These are phyloP conservation scores for Tetramorium simillimum DNA, from an alignment of 1,140 invertebrate genomes.

Conservation along the genomic window DNA sequence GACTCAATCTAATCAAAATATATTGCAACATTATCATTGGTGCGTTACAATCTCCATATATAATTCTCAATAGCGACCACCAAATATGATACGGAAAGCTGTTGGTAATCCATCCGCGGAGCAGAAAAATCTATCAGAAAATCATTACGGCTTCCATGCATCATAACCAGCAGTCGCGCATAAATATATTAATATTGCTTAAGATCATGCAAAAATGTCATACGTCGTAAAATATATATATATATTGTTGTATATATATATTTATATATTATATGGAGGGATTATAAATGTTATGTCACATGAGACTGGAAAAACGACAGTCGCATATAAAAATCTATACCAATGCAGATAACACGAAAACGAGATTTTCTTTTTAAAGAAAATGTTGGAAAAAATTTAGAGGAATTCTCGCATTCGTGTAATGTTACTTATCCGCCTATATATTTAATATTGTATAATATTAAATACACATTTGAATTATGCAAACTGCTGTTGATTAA, in stretches of 20 bases:
- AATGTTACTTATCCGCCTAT: slow-evolving; percentile 14
- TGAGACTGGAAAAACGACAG: slow-evolving; percentile 67
- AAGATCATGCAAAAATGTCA: slow-evolving; percentile 79
- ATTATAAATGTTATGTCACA: slow-evolving; percentile 77
- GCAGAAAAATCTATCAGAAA: slow-evolving; percentile 26
- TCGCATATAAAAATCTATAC: slow-evolving; percentile 62
- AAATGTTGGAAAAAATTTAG: slow-evolving; percentile 11
- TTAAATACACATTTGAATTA: slow-evolving; percentile 53
- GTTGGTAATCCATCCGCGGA: slow-evolving; percentile 15
- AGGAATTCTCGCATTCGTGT: slow-evolving; percentile 22
- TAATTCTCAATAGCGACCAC: slow-evolving; percentile 66
- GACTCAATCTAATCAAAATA: slow-evolving; percentile 80
- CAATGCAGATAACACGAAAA: slow-evolving; percentile 17
- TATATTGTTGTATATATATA: slow-evolving; percentile 64
- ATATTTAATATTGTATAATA: neutral
- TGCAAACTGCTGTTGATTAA: slow-evolving; percentile 34
- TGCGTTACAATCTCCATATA: slow-evolving; percentile 78
- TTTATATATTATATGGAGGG: slow-evolving; percentile 76
- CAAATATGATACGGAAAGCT: slow-evolving; percentile 46
- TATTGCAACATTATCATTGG: slow-evolving; percentile 79
- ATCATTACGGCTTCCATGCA: slow-evolving; percentile 29
- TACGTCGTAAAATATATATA: slow-evolving; percentile 78
- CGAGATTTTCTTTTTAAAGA: slow-evolving; percentile 1
- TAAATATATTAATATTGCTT: slow-evolving; percentile 82
- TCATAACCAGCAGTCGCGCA: slow-evolving; percentile 62